phyloP scores from a whole-genome alignment of 2,888 invertebrate genomes.

The Rhabditoides inermis region DNA sequence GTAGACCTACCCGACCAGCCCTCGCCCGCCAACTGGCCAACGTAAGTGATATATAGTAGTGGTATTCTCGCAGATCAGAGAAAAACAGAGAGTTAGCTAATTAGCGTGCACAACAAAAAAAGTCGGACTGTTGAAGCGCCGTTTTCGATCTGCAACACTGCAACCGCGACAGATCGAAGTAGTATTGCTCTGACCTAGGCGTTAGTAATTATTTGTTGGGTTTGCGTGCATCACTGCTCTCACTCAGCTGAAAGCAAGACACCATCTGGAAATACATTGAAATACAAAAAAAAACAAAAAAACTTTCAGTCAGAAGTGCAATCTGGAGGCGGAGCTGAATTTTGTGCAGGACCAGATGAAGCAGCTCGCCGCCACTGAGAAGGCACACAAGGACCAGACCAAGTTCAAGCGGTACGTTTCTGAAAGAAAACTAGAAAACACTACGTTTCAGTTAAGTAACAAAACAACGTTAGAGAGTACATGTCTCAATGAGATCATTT shows the following conservation, averaged over 20 bases:
- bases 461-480: not conserved
- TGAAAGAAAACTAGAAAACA: conserved; percentile 12
- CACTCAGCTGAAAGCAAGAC: too few relatives aligned
- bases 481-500: too few relatives aligned
- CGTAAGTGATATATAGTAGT: conserved; percentile 56
- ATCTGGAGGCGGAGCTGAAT: conserved; percentile 18
- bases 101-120: too few relatives aligned
- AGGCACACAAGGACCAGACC: conserved; percentile 16
- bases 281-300: too few relatives aligned
- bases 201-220: too few relatives aligned
- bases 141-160: too few relatives aligned
- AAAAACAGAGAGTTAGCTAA: not conserved
- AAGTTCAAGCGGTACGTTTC: conserved; percentile 8
- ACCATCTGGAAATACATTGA: not conserved
- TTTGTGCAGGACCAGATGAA: conserved; percentile 30
- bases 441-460: not conserved
- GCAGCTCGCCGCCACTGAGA: conserved; percentile 23
- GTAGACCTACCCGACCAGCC: conserved; percentile 87
- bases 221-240: too few relatives aligned
- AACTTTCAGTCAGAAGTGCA: conserved; percentile 23
- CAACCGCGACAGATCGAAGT: too few relatives aligned
- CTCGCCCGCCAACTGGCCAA: conserved; percentile 77
- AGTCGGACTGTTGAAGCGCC: too few relatives aligned
- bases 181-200: too few relatives aligned
- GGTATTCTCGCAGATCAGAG: not conserved